Base-by-base conservation (phyloP, 2,888 invertebrate species). In the Synanthedon vespiformis region DNA sequence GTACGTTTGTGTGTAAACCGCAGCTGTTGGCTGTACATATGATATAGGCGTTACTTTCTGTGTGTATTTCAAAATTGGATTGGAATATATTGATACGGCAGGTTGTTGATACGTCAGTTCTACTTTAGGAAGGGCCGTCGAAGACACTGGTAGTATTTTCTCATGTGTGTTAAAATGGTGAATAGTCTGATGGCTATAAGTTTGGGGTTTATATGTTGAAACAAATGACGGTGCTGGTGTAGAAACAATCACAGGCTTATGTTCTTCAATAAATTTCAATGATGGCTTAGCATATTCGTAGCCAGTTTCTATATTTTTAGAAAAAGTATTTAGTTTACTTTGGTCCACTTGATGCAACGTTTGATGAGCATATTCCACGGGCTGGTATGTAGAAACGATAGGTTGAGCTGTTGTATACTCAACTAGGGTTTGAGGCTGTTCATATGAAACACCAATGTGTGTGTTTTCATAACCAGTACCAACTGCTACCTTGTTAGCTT, bases 51-150 rank as follows among this genome's bases (percentile, higher is more conserved):
- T 73, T n/a, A 69, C 66, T 52, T 77, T 72, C 61, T 80, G 71
- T 3, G 71, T 72, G 54, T 79, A 84, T 59, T 80, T 68, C 6
- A 80, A 54, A 13, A 85, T 68, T 3, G 85, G 86, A 57, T 86
- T 86, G 61, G 83, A 70, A 55, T 86, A 83, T 13, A 76, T 56
- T 13, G 83, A 72, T 2, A 81, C 77, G 27, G 80, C 70, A 44
- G 84, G 80, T 51, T 77, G 72, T 56, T 81, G 77, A 57, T 78
- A 80, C 40, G 68, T 63, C 47, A 77, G 61, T 40, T 72, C 67
- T 50, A 73, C 56, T 56, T 66, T 57, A 51, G 82, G 74, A 27
- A 64, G 52, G 5, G 65, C 65, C 40, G 82, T 79, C 12, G 80
- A 68, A 40, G 78, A 75, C 40, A 77, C 68, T 49, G 74, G 71